phyloP scores from a whole-genome alignment of 2,888 invertebrate species.

The Acronicta psi region DNA sequence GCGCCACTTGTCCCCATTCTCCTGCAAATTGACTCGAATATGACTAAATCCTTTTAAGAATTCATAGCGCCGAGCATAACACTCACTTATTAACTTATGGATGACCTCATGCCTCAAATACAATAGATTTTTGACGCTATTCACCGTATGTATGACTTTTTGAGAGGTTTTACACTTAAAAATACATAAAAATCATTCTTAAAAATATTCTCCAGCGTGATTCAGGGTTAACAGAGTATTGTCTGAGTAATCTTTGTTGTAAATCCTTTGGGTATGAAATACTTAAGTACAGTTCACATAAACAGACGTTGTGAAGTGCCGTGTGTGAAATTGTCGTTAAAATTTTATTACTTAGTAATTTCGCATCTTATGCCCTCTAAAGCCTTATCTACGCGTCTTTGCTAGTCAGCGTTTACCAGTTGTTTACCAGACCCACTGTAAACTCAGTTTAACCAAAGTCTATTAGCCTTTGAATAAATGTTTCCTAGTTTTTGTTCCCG shows the following conservation, averaged over 20 bases:
- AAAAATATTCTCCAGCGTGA: constrained; percentile 58
- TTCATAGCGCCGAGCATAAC: constrained; percentile 65
- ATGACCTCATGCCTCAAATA: constrained; percentile 68
- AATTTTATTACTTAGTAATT: constrained; percentile 71
- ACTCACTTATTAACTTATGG: constrained; percentile 70
- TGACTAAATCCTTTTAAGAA: constrained; percentile 84
- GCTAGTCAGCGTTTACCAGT: constrained; percentile 53
- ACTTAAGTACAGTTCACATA: constrained; percentile 14
- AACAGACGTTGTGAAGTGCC: constrained; percentile 44
- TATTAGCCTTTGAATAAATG: constrained; percentile 11
- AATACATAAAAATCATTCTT: constrained; percentile 18
- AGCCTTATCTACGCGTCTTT: constrained; percentile 68
- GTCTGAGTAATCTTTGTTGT: constrained; percentile 20
- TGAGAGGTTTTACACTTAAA: constrained; percentile 8
- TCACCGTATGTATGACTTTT: constrained; percentile 21
- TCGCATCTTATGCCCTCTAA: constrained; percentile 63
- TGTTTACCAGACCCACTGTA: constrained; percentile 44
- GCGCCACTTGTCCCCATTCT: constrained; percentile 82
- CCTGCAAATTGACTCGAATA: constrained; percentile 78
- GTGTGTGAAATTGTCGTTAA: constrained; percentile 68
- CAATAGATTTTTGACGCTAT: constrained; percentile 51
- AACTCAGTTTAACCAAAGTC: constrained; percentile 26
- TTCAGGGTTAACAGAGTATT: constrained; percentile 59
- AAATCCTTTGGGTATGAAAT: constrained; percentile 10
- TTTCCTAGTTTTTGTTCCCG: constrained; percentile 3